These are phyloP conservation scores for Athalia rosae DNA, from an alignment of 2,888 invertebrate genomes.

Conservation along the genomic window DNA sequence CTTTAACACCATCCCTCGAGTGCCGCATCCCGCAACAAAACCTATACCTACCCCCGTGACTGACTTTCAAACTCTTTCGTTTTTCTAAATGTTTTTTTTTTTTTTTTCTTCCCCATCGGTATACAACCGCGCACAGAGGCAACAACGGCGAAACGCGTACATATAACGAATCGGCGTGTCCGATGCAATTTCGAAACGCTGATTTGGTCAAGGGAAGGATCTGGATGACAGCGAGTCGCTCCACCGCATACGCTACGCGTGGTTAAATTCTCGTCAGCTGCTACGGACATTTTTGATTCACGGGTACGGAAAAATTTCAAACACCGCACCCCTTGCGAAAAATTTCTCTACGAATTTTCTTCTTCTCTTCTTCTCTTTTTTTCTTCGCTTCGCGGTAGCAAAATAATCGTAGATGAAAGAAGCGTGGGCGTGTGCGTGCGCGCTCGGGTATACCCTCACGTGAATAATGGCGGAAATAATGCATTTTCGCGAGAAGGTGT, in stretches of 20 bases:
- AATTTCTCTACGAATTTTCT: no score
- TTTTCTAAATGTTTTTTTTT: constrained; percentile 22
- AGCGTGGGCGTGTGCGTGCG: no score
- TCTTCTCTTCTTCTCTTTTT: not conserved
- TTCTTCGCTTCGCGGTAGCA: no score
- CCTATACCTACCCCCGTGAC: constrained; percentile 65
- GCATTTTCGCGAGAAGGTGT: constrained; percentile 3
- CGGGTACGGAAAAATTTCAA: constrained; percentile 7
- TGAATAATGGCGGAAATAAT: constrained; percentile 12
- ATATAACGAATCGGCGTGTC: constrained; percentile 41
- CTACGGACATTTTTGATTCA: not conserved
- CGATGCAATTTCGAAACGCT: constrained; percentile 29
- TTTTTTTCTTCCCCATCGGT: no score
- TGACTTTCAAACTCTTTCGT: constrained; percentile 63
- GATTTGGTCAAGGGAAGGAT: constrained; percentile 21
- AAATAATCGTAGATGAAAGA: not conserved
- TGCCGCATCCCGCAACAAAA: constrained; percentile 56
- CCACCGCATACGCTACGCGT: no score
- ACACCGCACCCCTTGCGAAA: no score
- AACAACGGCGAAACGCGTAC: constrained; percentile 25
- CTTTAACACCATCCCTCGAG: constrained; percentile 44
- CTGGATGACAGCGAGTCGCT: constrained; percentile 15
- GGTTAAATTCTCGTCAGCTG: not conserved
- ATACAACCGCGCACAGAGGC: no score
- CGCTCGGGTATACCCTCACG: not conserved